Conservation (phyloP, 2,888 invertebrate species). For the Gastracanthus pulcherrimus region DNA sequence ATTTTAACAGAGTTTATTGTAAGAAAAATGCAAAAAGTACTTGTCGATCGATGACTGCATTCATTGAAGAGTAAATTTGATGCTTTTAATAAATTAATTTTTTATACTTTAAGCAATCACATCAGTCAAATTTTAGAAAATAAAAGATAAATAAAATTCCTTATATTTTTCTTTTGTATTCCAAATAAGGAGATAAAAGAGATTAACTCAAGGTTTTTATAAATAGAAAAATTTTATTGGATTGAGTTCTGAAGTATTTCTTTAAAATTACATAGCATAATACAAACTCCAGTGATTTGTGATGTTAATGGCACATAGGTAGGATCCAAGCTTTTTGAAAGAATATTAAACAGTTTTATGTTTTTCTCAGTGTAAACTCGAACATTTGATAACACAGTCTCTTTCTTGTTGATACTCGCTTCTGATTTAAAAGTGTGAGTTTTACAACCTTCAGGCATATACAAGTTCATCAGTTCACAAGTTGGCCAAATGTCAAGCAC, state of each 20-base stretch:
- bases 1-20: too few relatives aligned
- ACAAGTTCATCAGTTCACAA: conserved; percentile 25
- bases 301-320: background rate
- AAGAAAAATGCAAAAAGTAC: too few relatives aligned
- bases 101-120: too few relatives aligned
- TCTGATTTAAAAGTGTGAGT: background rate
- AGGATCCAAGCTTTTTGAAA: background rate
- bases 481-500: conserved; percentile 35
- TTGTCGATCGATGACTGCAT: too few relatives aligned
- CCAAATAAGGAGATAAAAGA: too few relatives aligned
- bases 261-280: conserved; percentile 9
- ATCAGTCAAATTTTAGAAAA: too few relatives aligned
- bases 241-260: background rate
- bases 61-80: too few relatives aligned
- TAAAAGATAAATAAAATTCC: too few relatives aligned
- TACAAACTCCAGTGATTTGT: background rate
- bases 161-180: too few relatives aligned
- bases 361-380: background rate
- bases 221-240: background rate
- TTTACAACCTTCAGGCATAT: conserved; percentile 30
- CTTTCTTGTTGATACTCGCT: background rate
- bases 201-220: too few relatives aligned
- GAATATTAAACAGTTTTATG: conserved; percentile 9
- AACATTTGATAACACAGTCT: background rate
- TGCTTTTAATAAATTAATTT: too few relatives aligned